Evolutionary conservation across 1,140 invertebrate genomes (phyloP).

Genomic region (Pomacea maculata): DNA sequence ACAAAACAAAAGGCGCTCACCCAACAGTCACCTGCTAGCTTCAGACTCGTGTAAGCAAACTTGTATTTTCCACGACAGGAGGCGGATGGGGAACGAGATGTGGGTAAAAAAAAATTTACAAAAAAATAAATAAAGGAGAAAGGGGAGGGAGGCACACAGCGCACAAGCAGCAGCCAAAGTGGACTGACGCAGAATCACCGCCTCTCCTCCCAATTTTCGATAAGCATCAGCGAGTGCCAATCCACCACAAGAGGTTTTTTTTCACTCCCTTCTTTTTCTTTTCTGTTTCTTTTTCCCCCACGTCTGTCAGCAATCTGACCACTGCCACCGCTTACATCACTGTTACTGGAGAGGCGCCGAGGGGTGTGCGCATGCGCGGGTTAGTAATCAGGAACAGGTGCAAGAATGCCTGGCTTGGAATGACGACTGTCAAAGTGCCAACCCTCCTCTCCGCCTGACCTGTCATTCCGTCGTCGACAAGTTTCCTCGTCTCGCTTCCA

Average conservation of each 20-base stretch:
- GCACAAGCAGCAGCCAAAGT: not conserved
- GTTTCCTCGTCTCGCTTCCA: no score
- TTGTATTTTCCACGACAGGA: no score
- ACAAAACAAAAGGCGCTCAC: no score
- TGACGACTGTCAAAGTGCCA: conserved; percentile 5
- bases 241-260: no score
- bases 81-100: no score
- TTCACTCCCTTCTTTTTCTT: no score
- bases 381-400: conserved; percentile 13
- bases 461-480: not conserved
- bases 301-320: not conserved
- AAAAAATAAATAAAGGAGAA: not conserved
- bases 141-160: not conserved
- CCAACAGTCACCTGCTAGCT: no score
- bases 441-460: not conserved
- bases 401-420: not conserved
- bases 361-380: not conserved
- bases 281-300: not conserved
- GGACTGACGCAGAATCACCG: not conserved
- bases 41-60: no score
- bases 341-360: not conserved
- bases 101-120: no score
- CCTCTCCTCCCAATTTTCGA: not conserved
- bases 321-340: not conserved
- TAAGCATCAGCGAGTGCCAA: no score